Percentiles rank a stretch among this genome's conserved stretches.
Evolutionary conservation across 2,113 vertebrate genomes (phyloP).

Genomic region (Electrona antarctica): DNA sequence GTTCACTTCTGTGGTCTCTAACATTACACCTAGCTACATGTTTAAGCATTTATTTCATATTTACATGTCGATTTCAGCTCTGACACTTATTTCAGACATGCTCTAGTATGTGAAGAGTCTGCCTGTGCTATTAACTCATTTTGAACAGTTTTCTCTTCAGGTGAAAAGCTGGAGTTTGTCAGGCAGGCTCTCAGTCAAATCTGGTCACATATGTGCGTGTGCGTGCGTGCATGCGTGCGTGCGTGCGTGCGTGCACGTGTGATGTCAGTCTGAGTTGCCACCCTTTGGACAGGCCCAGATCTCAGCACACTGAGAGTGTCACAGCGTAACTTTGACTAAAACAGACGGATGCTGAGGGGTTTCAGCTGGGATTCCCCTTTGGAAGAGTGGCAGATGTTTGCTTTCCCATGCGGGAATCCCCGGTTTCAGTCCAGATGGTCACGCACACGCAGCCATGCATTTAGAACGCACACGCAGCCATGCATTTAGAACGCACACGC

Average conservation of each 20-base stretch:
- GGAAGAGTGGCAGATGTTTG: too few relatives aligned
- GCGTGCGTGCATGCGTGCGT: slow-evolving; percentile 15
- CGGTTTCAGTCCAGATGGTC: too few relatives aligned
- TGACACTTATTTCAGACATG: too few relatives aligned
- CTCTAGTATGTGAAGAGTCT: too few relatives aligned
- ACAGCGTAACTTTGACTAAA: slow-evolving; percentile 53
- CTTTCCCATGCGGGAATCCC: too few relatives aligned
- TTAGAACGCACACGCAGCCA: background rate
- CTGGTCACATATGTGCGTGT: background rate
- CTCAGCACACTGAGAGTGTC: slow-evolving; percentile 51
- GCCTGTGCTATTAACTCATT: too few relatives aligned
- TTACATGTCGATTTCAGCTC: too few relatives aligned
- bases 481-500: slow-evolving; percentile 1
- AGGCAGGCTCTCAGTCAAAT: too few relatives aligned
- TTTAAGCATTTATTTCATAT: too few relatives aligned
- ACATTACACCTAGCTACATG: too few relatives aligned
- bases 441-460: slow-evolving; percentile 1
- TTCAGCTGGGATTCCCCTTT: slow-evolving; percentile 4
- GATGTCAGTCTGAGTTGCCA: background rate
- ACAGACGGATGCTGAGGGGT: slow-evolving; percentile 42
- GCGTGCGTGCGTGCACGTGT: slow-evolving; percentile 5
- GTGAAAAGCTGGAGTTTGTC: background rate
- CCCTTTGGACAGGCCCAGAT: slow-evolving; percentile 36
- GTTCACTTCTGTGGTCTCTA: too few relatives aligned
- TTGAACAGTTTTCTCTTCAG: too few relatives aligned